phyloP scores from a whole-genome alignment of 2,797 vertebrate species.

The Peromyscus nudipes region DNA sequence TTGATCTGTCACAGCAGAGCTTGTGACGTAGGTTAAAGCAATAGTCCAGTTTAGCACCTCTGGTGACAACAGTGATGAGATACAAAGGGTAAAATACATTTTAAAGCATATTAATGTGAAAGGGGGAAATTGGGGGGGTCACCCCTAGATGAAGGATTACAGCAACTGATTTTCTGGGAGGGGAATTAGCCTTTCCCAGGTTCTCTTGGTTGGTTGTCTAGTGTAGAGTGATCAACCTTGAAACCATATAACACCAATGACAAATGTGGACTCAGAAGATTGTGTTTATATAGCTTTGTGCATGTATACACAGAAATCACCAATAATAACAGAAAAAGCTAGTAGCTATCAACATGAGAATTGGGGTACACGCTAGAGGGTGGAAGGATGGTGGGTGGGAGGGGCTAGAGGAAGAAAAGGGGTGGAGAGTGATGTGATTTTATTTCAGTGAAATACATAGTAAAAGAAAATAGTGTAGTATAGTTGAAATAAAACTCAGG shows the following conservation, averaged over 20 bases:
- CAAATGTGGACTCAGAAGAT: not conserved
- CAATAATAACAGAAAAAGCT: not conserved
- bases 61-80: not conserved
- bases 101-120: constrained; percentile 3
- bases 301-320: not conserved
- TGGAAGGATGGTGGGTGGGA: not conserved
- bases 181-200: not conserved
- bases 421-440: not conserved
- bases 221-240: not conserved
- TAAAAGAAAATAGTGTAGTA: not conserved
- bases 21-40: not conserved
- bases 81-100: not conserved
- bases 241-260: not conserved
- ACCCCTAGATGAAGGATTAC: not conserved
- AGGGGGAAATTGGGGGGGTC: not conserved
- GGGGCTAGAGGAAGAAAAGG: not conserved
- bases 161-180: not conserved
- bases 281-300: not conserved
- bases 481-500: constrained; percentile 10
- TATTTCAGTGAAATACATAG: not conserved
- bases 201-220: not conserved
- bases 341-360: not conserved
- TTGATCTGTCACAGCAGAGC: not conserved
- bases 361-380: not conserved
- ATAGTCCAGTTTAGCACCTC: not conserved